phyloP scores from a whole-genome alignment of 2,113 vertebrate species.

The Butastur rufipennis region DNA sequence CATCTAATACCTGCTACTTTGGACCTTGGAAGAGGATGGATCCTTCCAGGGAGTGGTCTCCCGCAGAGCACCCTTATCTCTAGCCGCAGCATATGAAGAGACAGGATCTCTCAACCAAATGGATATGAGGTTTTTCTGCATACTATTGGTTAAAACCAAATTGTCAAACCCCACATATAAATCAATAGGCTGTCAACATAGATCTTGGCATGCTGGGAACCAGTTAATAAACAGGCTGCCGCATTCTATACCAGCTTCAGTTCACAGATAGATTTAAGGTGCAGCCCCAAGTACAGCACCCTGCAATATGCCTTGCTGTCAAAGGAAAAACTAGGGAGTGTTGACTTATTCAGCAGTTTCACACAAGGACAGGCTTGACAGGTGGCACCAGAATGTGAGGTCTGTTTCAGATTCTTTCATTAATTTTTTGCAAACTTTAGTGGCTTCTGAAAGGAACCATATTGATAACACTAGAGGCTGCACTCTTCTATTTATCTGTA shows the following conservation, averaged over 20 bases:
- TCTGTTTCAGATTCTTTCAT: constrained; percentile 59
- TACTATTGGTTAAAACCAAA: neutral
- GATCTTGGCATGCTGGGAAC: neutral
- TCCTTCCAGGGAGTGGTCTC: neutral
- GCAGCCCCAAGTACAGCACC: constrained; percentile 14
- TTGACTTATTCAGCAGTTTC: constrained; percentile 65
- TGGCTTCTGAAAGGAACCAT: constrained; percentile 58
- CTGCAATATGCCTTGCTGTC: constrained; percentile 55
- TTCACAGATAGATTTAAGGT: neutral
- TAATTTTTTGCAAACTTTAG: constrained; percentile 61
- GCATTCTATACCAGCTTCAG: neutral
- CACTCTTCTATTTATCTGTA: neutral
- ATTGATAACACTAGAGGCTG: constrained; percentile 15
- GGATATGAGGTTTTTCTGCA: neutral
- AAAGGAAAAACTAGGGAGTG: constrained; percentile 23
- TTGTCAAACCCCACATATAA: neutral
- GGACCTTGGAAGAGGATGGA: neutral
- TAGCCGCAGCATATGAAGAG: neutral
- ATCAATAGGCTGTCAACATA: neutral
- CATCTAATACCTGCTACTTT: neutral
- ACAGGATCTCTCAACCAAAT: neutral
- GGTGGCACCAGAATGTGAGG: constrained; percentile 61
- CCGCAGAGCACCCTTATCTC: neutral
- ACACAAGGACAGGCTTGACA: constrained; percentile 61
- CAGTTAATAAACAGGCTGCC: neutral